These are phyloP conservation scores for Phyllostomus discolor DNA, from an alignment of 2,113 vertebrate species.

Conservation along the genomic window DNA sequence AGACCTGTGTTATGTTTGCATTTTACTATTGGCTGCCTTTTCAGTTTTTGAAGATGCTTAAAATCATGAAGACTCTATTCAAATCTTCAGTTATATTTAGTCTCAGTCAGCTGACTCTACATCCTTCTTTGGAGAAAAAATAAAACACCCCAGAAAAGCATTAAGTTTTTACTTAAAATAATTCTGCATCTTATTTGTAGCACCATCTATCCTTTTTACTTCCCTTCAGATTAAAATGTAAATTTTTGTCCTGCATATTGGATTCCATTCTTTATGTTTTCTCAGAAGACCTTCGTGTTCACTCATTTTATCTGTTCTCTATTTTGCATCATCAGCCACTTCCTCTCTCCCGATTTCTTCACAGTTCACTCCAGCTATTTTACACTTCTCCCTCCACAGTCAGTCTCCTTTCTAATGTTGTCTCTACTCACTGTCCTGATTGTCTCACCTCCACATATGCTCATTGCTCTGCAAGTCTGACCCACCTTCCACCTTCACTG, in stretches of 20 bases:
- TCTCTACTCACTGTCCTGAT: neutral
- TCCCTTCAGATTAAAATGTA: neutral
- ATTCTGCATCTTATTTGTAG: neutral
- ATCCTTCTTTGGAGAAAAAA: neutral
- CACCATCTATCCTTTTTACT: neutral
- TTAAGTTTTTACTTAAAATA: neutral
- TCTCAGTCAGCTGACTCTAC: neutral
- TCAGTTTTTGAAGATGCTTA: slow-evolving; percentile 10
- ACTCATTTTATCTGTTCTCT: neutral
- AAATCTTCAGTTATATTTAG: neutral
- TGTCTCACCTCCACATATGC: neutral
- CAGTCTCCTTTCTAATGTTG: neutral
- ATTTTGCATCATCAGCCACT: neutral
- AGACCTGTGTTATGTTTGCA: neutral
- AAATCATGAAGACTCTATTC: neutral
- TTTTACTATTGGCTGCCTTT: neutral
- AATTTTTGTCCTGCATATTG: neutral
- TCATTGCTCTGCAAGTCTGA: neutral
- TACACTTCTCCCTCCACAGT: neutral
- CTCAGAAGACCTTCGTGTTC: neutral
- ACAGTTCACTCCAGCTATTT: neutral
- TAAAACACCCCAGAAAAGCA: neutral
- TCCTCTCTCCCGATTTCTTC: neutral
- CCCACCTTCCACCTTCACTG: neutral
- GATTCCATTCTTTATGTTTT: neutral